A percentile compares a stretch with the other conserved stretches of the same genome.
Conservation (phyloP, 2,888 invertebrate species). For the Chymomyza procnemis region DNA sequence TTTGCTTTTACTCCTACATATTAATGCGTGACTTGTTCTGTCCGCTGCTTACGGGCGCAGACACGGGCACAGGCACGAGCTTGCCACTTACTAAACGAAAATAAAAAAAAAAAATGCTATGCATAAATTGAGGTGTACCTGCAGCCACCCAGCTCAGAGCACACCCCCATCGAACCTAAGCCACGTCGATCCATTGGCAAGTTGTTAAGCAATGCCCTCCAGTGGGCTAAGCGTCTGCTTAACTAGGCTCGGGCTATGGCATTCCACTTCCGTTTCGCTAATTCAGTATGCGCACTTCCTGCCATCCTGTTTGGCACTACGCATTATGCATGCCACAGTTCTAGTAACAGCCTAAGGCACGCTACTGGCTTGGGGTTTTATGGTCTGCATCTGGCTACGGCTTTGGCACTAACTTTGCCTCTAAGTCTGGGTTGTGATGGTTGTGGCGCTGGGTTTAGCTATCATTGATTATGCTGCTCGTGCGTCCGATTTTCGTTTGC, state of each 20-base stretch:
- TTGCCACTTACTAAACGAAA: no score
- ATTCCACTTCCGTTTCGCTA: conserved; percentile 57
- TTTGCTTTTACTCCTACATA: neutral
- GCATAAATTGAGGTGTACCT: neutral
- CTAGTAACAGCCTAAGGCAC: neutral
- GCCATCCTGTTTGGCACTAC: conserved; percentile 43
- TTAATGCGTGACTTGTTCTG: neutral
- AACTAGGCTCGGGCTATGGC: conserved; percentile 23
- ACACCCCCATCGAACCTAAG: no score
- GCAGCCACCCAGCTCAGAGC: no score
- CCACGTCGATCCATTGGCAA: neutral
- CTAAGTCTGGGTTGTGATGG: neutral
- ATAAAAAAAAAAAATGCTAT: neutral
- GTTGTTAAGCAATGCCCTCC: neutral
- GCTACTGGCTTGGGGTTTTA: neutral
- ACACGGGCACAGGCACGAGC: neutral
- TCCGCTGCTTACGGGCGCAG: no score
- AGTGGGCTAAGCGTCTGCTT: neutral
- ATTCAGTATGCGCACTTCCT: conserved; percentile 68
- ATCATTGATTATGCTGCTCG: neutral
- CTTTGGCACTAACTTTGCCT: no score
- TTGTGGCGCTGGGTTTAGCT: neutral
- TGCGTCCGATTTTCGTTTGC: neutral
- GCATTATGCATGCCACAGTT: conserved; percentile 17
- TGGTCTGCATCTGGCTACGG: neutral